These are phyloP conservation scores for Tachina lurida DNA, from an alignment of 2,888 invertebrate species.

Conservation along the genomic window DNA sequence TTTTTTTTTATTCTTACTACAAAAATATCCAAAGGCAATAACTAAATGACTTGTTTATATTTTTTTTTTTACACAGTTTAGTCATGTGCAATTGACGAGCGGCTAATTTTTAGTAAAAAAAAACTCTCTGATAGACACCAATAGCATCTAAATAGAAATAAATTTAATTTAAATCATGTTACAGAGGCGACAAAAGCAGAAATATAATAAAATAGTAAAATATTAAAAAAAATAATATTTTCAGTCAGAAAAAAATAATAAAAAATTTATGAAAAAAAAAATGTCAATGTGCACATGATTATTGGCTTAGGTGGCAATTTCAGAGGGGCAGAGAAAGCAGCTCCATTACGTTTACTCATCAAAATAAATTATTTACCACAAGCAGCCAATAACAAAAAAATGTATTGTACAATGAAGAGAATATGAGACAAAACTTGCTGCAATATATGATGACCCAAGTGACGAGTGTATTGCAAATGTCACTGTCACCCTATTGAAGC, in stretches of 20 bases:
- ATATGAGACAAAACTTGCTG: background rate
- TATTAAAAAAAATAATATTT: background rate
- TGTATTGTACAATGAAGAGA: background rate
- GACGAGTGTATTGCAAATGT: background rate
- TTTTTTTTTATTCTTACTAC: too few species aligned
- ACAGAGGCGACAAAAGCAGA: background rate
- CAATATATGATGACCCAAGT: background rate
- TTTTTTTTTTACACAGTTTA: constrained; percentile 25
- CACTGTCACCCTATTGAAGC: constrained; percentile 24
- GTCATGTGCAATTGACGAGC: constrained; percentile 43
- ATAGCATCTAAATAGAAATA: constrained; percentile 4
- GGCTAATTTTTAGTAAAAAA: background rate
- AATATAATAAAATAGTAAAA: background rate
- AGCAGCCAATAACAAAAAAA: constrained; percentile 6
- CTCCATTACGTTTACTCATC: background rate
- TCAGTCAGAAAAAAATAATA: background rate
- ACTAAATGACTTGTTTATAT: constrained; percentile 15
- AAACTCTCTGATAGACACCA: background rate
- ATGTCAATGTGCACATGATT: constrained; percentile 13
- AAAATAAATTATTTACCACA: constrained; percentile 3
- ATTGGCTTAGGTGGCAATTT: background rate
- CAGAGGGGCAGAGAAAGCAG: background rate
- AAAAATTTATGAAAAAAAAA: constrained; percentile 24
- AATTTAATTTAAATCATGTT: constrained; percentile 32
- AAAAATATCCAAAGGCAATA: background rate